Evolutionary conservation across 2,113 vertebrate genomes (phyloP).

Genomic region (Amphiprion ocellaris): DNA sequence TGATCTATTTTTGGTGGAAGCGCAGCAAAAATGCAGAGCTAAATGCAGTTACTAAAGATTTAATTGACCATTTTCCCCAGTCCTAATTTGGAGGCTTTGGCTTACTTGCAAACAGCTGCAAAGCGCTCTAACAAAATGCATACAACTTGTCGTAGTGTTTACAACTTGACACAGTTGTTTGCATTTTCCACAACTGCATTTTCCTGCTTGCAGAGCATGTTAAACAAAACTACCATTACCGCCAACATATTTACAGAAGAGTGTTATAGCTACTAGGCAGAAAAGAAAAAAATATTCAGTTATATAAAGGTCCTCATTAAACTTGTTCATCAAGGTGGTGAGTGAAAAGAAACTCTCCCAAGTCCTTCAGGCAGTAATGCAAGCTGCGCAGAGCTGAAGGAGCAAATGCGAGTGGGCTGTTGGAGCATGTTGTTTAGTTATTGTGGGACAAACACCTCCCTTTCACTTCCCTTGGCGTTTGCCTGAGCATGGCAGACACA

Average conservation of each 20-base stretch:
- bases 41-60: slow-evolving; percentile 49
- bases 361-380: slow-evolving; percentile 12
- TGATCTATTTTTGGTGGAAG: neutral
- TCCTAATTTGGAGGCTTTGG: slow-evolving; percentile 18
- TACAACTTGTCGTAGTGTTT: slow-evolving; percentile 31
- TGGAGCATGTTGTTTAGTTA: slow-evolving; percentile 55
- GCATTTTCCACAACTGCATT: slow-evolving; percentile 25
- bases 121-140: neutral
- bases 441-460: slow-evolving; percentile 25
- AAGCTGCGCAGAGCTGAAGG: slow-evolving; percentile 16
- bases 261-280: neutral
- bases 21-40: neutral
- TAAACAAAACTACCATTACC: slow-evolving; percentile 23
- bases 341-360: neutral
- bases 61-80: slow-evolving; percentile 34
- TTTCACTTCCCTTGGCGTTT: slow-evolving; percentile 16
- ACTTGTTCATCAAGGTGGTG: slow-evolving; percentile 5
- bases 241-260: slow-evolving; percentile 6
- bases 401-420: slow-evolving; percentile 49
- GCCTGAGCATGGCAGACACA: slow-evolving; percentile 36
- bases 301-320: neutral
- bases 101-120: slow-evolving; percentile 11
- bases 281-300: neutral
- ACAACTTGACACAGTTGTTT: slow-evolving; percentile 47
- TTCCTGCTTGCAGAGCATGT: slow-evolving; percentile 11